Conservation (phyloP, 1,140 invertebrate species). For the Tribolium madens region DNA sequence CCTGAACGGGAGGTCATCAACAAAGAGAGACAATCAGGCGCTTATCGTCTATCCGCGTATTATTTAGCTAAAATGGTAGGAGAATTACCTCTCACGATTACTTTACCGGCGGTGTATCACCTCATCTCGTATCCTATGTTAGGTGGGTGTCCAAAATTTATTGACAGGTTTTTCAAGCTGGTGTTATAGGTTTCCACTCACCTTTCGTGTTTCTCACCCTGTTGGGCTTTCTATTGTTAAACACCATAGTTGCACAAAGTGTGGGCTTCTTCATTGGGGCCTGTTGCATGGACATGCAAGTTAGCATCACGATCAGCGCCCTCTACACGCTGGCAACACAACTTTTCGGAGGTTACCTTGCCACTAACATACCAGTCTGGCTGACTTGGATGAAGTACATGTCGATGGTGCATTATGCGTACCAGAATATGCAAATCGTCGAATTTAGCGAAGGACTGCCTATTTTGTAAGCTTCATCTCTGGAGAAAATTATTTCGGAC, state of each 20-base stretch:
- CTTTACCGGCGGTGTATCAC: slow-evolving; percentile 84
- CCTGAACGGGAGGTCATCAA: slow-evolving; percentile 85
- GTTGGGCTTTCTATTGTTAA: slow-evolving; percentile 80
- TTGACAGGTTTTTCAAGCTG: background rate
- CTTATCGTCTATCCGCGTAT: slow-evolving; percentile 86
- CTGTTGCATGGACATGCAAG: slow-evolving; percentile 83
- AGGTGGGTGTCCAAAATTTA: slow-evolving; percentile 62
- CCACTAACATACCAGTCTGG: slow-evolving; percentile 82
- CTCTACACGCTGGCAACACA: slow-evolving; percentile 85
- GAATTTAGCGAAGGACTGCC: slow-evolving; percentile 81
- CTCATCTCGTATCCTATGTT: slow-evolving; percentile 85
- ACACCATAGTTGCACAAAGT: slow-evolving; percentile 85
- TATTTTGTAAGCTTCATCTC: slow-evolving; percentile 74
- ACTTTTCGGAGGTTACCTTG: slow-evolving; percentile 85
- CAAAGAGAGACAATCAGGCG: slow-evolving; percentile 85
- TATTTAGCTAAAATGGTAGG: slow-evolving; percentile 89
- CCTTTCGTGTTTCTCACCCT: slow-evolving; percentile 77
- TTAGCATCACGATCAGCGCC: slow-evolving; percentile 84
- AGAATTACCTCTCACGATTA: slow-evolving; percentile 82
- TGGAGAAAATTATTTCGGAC: background rate
- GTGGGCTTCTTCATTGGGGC: slow-evolving; percentile 88
- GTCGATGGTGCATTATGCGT: slow-evolving; percentile 87
- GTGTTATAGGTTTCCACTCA: slow-evolving; percentile 67
- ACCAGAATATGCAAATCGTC: slow-evolving; percentile 88
- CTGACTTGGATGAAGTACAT: slow-evolving; percentile 85